phyloP scores from a whole-genome alignment of 64 coral and sea anemone species.

The Montipora sp. region DNA sequence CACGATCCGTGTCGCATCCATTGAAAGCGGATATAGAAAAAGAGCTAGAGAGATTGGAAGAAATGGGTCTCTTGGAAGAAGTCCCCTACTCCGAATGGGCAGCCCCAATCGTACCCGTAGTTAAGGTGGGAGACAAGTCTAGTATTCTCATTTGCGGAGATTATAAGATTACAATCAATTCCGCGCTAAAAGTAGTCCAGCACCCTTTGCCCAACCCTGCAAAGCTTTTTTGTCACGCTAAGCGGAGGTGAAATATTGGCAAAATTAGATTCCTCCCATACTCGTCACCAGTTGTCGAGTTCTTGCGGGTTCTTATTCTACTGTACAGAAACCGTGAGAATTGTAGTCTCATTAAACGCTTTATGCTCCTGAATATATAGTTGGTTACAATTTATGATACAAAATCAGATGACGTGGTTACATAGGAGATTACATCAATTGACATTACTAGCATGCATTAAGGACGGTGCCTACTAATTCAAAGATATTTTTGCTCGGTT shows the following conservation, averaged over 20 bases:
- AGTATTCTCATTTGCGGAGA: slow-evolving; percentile 29
- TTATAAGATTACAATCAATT: slow-evolving; percentile 60
- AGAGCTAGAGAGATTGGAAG: slow-evolving; percentile 30
- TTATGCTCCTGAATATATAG: too few relatives aligned
- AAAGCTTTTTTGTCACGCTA: not conserved
- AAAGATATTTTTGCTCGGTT: too few relatives aligned
- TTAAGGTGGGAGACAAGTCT: too few relatives aligned
- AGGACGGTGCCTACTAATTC: too few relatives aligned
- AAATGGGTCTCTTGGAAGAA: slow-evolving; percentile 44
- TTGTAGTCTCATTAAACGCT: too few relatives aligned
- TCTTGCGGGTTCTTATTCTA: too few relatives aligned
- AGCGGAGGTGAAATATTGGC: slow-evolving; percentile 51
- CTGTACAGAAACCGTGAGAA: too few relatives aligned
- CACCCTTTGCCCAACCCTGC: not conserved
- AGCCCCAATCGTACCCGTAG: not conserved
- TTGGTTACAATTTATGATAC: too few relatives aligned
- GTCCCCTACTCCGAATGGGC: slow-evolving; percentile 53
- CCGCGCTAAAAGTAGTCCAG: slow-evolving; percentile 37
- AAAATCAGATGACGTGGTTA: too few relatives aligned
- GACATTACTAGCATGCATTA: too few relatives aligned
- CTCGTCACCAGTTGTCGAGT: not conserved
- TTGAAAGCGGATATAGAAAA: slow-evolving; percentile 8
- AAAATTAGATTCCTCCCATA: slow-evolving; percentile 31
- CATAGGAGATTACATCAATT: too few relatives aligned
- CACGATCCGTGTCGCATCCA: too few relatives aligned